Evolutionary conservation across 2,888 invertebrate genomes (phyloP).

Genomic region (Spilarctia lutea): DNA sequence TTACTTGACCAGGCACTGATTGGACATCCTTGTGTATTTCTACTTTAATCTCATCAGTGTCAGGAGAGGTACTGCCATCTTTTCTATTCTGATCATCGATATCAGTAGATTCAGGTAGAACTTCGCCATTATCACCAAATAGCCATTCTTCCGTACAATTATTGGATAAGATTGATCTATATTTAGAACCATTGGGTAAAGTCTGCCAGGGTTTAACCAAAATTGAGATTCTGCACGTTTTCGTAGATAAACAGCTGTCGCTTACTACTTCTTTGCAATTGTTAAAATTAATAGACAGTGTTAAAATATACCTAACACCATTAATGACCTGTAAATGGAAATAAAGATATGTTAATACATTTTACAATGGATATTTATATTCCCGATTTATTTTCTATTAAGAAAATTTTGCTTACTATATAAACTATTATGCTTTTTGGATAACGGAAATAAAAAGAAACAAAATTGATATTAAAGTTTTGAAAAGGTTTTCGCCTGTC

Average conservation of each 20-base stretch:
- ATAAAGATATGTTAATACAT: neutral
- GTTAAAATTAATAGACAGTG: constrained; percentile 81
- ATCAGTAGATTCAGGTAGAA: constrained; percentile 51
- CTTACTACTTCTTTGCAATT: constrained; percentile 69
- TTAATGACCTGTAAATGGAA: constrained; percentile 83
- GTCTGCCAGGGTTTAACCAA: constrained; percentile 89
- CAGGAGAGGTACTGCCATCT: constrained; percentile 46
- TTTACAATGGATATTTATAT: neutral
- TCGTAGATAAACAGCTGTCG: constrained; percentile 65
- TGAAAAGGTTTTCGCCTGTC: no score
- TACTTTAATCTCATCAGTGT: constrained; percentile 66
- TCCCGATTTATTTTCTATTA: neutral
- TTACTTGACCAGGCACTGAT: constrained; percentile 62
- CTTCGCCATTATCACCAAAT: constrained; percentile 77
- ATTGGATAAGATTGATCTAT: constrained; percentile 87
- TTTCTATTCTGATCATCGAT: constrained; percentile 56
- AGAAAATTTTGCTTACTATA: no score
- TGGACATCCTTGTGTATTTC: constrained; percentile 67
- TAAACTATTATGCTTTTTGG: no score
- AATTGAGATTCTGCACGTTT: constrained; percentile 87
- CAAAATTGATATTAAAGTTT: no score
- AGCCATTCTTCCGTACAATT: constrained; percentile 88
- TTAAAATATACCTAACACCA: constrained; percentile 87
- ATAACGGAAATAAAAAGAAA: no score
- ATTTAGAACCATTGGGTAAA: constrained; percentile 85